phyloP scores from a whole-genome alignment of 2,888 invertebrate genomes.

The Nemapogon koenigi region DNA sequence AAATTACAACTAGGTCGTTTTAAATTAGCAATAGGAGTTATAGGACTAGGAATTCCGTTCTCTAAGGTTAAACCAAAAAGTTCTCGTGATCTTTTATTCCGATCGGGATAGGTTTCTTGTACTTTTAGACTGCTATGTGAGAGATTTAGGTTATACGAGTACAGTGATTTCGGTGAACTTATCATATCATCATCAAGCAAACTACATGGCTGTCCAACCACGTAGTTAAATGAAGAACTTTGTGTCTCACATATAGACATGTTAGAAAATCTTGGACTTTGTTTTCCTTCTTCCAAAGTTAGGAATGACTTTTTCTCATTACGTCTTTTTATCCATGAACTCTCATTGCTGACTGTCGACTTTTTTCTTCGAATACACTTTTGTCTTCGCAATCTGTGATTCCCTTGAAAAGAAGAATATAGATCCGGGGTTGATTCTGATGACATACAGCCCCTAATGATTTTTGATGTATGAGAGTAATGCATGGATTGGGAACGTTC shows the following conservation, averaged over 20 bases:
- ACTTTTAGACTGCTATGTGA: slow-evolving; percentile 51
- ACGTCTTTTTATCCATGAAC: slow-evolving; percentile 31
- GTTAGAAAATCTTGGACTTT: slow-evolving; percentile 40
- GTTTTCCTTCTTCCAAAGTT: slow-evolving; percentile 49
- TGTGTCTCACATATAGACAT: slow-evolving; percentile 38
- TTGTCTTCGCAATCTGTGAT: slow-evolving; percentile 55
- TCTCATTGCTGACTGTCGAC: slow-evolving; percentile 48
- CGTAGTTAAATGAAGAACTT: slow-evolving; percentile 29
- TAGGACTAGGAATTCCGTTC: slow-evolving; percentile 60
- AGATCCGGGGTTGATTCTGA: slow-evolving; percentile 50
- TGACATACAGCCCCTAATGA: slow-evolving; percentile 28
- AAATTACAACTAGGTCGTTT: slow-evolving; percentile 46
- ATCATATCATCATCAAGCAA: slow-evolving; percentile 22
- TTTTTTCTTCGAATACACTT: slow-evolving; percentile 64
- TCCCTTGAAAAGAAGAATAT: slow-evolving; percentile 29
- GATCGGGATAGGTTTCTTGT: slow-evolving; percentile 22
- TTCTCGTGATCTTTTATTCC: slow-evolving; percentile 35
- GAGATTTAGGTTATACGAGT: too few relatives aligned
- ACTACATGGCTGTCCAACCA: slow-evolving; percentile 22
- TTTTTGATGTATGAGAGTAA: slow-evolving; percentile 23
- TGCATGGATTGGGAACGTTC: slow-evolving; percentile 48
- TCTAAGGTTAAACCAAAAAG: slow-evolving; percentile 51
- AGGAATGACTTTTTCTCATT: slow-evolving; percentile 31
- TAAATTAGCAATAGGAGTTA: slow-evolving; percentile 46
- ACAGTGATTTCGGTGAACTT: slow-evolving; percentile 32